Evolutionary conservation across 1,140 invertebrate genomes (phyloP), one percentile per base, ranked within the genome.

Genomic region (Bombus fervidus): DNA sequence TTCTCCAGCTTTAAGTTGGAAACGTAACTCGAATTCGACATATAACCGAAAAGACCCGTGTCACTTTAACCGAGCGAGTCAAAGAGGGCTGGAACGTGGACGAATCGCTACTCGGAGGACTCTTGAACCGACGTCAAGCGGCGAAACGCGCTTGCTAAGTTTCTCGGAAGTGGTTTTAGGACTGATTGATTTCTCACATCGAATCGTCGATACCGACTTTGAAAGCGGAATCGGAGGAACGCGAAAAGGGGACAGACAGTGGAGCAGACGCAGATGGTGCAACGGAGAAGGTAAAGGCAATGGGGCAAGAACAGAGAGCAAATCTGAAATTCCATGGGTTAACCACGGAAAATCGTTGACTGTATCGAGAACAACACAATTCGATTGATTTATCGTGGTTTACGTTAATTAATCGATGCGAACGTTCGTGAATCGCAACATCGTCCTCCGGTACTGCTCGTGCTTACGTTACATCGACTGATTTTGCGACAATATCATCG

Each of bases 361-460:
- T 87, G 37, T 43, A 72, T 85, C 68, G 76, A 80, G 43, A 87
- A 86, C 85, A 83, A 72, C 81, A 76, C 81, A 76, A 87, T 87
- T 74, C 82, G 80, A 91, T 87, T 89, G 87, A 91, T 91, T 91
- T 87, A 91, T 91, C 81, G 81, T 69, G 73, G 53, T 75, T 74
- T 71, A 80, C 75, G 79, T 76, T 87, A 59, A 85, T 90, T 87
- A 90, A 86, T 90, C 34, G 57, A 47, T 22, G 75, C 22, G 74
- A 47, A 69, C n/a, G 43, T 43, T 53, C 64, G 31, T 47, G 72
- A 57, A n/a, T 47, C 41, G n/a, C 53, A n/a, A 62, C 39, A 62
- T 74, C 69, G 37, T 34, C 37, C 57, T 39, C 13, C 8, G 31
- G 13, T 37, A 34, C n/a, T 37, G 57, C n/a, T 10, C 57, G 3